phyloP scores from a whole-genome alignment of 1,140 invertebrate species.

The Drosophila fuyamai region DNA sequence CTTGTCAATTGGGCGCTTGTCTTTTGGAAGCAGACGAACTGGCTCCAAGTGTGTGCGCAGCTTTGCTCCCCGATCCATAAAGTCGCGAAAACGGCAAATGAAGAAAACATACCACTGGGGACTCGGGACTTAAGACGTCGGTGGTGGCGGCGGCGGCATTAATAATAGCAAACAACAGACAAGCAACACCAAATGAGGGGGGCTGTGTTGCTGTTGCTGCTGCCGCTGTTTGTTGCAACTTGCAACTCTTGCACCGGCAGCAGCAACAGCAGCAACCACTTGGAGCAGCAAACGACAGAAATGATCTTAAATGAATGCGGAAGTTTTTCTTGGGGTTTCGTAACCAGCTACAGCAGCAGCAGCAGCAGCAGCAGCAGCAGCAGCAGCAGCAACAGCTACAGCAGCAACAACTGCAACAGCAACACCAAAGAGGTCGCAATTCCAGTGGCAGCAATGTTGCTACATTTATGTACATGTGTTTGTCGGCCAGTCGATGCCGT shows the following conservation, averaged over 20 bases:
- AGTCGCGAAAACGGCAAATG: constrained; percentile 63
- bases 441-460: constrained; percentile 80
- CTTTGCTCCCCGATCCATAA: constrained; percentile 70
- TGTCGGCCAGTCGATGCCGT: constrained; percentile 67
- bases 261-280: constrained; percentile 60
- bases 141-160: constrained; percentile 56
- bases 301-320: constrained; percentile 85
- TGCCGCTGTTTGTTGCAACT: constrained; percentile 53
- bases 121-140: constrained; percentile 21
- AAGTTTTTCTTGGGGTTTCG: constrained; percentile 84
- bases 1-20: constrained; percentile 63
- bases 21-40: constrained; percentile 59
- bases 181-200: constrained; percentile 78
- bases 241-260: constrained; percentile 69
- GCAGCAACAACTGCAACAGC: constrained; percentile 26
- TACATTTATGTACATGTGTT: constrained; percentile 73
- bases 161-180: constrained; percentile 77
- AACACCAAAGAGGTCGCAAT: constrained; percentile 81
- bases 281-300: constrained; percentile 81
- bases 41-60: constrained; percentile 57
- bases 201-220: constrained; percentile 37
- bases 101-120: constrained; percentile 36
- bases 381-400: constrained; percentile 24
- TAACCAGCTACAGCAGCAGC: constrained; percentile 76
- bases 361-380: constrained; percentile 14